phyloP scores from a whole-genome alignment of 2,113 vertebrate genomes.

The Tretioscincus oriximinensis region DNA sequence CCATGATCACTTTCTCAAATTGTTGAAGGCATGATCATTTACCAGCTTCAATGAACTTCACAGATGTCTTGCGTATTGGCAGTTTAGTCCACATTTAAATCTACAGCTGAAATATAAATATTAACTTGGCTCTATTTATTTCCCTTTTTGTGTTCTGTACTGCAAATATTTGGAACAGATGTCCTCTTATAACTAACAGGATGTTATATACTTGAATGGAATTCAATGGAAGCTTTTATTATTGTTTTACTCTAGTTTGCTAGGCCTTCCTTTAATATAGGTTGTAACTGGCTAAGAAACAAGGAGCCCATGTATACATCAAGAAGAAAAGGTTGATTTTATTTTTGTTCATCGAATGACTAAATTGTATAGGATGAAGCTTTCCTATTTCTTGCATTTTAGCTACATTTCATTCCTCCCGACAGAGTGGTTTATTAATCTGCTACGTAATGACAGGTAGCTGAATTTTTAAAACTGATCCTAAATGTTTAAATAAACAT shows the following conservation, averaged over 20 bases:
- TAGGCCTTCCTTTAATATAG: neutral
- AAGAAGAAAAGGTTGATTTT: neutral
- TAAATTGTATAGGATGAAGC: neutral
- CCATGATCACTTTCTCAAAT: too few species aligned
- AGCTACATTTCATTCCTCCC: neutral
- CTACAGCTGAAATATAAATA: neutral
- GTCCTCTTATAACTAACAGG: neutral
- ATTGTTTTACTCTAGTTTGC: neutral
- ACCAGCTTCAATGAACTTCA: too few species aligned
- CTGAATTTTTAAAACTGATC: neutral
- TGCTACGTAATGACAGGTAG: neutral
- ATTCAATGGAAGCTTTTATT: too few species aligned
- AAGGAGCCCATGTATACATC: neutral
- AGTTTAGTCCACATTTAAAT: too few species aligned
- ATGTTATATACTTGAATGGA: neutral
- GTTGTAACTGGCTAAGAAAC: neutral
- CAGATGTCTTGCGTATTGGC: too few species aligned
- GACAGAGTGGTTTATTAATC: neutral
- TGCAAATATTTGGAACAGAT: neutral
- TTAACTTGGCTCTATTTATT: neutral
- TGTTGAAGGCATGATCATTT: too few species aligned
- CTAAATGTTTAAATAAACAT: too few species aligned
- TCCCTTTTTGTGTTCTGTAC: neutral
- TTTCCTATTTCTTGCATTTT: neutral
- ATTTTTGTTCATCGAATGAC: neutral